These are phyloP conservation scores for Cataglyphis rosenhaueri DNA, from an alignment of 2,888 invertebrate genomes.

Conservation along the genomic window DNA sequence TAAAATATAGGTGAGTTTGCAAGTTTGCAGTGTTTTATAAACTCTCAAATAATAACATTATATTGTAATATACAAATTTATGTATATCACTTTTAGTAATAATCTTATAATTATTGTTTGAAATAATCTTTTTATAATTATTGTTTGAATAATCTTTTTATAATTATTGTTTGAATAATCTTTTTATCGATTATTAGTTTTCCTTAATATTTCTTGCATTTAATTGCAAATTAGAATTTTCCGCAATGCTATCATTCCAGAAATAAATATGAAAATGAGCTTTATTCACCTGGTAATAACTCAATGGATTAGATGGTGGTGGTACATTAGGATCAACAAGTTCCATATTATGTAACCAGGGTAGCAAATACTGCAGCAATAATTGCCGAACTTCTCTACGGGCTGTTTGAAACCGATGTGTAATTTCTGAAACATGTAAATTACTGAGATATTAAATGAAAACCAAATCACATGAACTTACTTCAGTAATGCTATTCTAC, in stretches of 20 bases:
- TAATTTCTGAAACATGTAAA: constrained; percentile 91
- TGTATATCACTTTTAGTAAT: not conserved
- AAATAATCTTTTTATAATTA: too few relatives aligned
- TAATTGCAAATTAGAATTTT: constrained; percentile 8
- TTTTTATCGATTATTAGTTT: not conserved
- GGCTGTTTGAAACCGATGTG: constrained; percentile 98
- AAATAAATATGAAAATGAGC: not conserved
- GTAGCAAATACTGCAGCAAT: constrained; percentile 95
- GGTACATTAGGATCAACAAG: constrained; percentile 98
- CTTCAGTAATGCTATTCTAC: not conserved
- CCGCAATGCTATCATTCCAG: not conserved
- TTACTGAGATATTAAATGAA: not conserved
- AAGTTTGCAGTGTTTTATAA: not conserved
- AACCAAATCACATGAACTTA: not conserved
- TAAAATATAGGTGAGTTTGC: not conserved
- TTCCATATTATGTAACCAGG: constrained; percentile 99
- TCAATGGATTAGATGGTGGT: constrained; percentile 93
- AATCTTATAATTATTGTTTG: too few relatives aligned
- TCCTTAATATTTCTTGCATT: not conserved
- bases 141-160: too few relatives aligned
- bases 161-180: not conserved
- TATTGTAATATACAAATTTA: not conserved
- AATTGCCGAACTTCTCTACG: constrained; percentile 96
- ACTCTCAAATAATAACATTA: not conserved
- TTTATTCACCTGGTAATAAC: constrained; percentile 92